A percentile compares a stretch with the other conserved stretches of the same genome.
phyloP scores from a whole-genome alignment of 2,797 vertebrate species.

The Peromyscus melanophrys region DNA sequence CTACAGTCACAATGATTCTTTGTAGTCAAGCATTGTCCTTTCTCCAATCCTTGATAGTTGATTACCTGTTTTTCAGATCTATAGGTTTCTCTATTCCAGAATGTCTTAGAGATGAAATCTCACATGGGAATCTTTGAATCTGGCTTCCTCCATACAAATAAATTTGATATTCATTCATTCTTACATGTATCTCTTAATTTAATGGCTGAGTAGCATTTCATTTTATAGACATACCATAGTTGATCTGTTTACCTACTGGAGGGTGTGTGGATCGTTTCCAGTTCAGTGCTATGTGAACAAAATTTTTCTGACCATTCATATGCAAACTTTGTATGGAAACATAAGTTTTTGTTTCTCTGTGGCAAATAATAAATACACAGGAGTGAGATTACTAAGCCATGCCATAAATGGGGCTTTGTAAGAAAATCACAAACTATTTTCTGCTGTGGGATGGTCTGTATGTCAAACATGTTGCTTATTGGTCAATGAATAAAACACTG shows the following conservation, averaged over 20 bases:
- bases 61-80: not conserved
- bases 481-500: too few relatives aligned
- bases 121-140: not conserved
- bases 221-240: not conserved
- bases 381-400: not conserved
- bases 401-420: not conserved
- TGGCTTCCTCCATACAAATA: slow-evolving; percentile 25
- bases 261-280: not conserved
- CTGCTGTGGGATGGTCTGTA: too few relatives aligned
- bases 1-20: not conserved
- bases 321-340: not conserved
- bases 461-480: too few relatives aligned
- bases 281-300: slow-evolving; percentile 1
- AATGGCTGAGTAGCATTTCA: not conserved
- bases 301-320: not conserved
- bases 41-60: not conserved
- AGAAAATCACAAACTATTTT: slow-evolving; percentile 7
- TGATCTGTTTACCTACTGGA: not conserved
- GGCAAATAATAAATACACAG: not conserved
- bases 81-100: slow-evolving; percentile 30
- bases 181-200: not conserved
- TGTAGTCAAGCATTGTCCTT: not conserved
- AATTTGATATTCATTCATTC: not conserved
- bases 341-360: slow-evolving; percentile 9
- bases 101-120: slow-evolving; percentile 32